phyloP scores from a whole-genome alignment of 2,113 vertebrate species.

The Zapornia atra region DNA sequence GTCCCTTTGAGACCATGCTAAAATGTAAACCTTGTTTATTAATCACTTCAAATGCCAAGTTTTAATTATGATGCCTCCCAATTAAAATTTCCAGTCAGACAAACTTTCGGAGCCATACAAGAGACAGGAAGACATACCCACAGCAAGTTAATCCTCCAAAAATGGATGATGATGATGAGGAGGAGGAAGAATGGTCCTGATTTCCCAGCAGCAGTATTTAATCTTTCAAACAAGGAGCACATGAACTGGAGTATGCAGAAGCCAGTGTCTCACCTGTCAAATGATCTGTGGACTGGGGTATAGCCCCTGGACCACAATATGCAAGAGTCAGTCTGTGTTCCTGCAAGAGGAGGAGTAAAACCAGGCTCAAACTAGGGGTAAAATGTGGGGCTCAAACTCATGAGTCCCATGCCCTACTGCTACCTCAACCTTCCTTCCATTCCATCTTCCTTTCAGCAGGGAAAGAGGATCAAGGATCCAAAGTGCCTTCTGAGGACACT shows the following conservation, averaged over 20 bases:
- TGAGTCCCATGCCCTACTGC: too few species aligned
- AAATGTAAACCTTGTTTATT: neutral
- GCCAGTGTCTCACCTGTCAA: too few species aligned
- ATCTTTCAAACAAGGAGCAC: neutral
- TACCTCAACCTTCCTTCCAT: neutral
- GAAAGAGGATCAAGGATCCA: neutral
- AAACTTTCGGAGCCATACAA: neutral
- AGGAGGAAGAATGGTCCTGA: neutral
- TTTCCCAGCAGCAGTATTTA: neutral
- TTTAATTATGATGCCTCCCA: slow-evolving; percentile 16
- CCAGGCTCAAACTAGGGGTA: too few species aligned
- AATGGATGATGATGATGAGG: neutral
- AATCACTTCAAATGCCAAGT: slow-evolving; percentile 32
- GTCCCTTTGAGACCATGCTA: neutral
- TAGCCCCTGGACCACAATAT: slow-evolving; percentile 51
- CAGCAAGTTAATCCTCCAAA: neutral
- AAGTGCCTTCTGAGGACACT: neutral
- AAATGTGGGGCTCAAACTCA: too few species aligned
- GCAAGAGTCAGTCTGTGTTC: slow-evolving; percentile 38
- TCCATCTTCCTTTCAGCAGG: neutral
- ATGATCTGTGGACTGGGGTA: slow-evolving; percentile 34
- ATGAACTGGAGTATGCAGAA: neutral
- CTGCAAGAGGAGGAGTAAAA: slow-evolving; percentile 13
- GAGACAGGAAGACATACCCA: neutral
- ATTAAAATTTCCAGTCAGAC: neutral